phyloP scores from a whole-genome alignment of 2,888 invertebrate species.

The Branchinecta sandiegonensis region DNA sequence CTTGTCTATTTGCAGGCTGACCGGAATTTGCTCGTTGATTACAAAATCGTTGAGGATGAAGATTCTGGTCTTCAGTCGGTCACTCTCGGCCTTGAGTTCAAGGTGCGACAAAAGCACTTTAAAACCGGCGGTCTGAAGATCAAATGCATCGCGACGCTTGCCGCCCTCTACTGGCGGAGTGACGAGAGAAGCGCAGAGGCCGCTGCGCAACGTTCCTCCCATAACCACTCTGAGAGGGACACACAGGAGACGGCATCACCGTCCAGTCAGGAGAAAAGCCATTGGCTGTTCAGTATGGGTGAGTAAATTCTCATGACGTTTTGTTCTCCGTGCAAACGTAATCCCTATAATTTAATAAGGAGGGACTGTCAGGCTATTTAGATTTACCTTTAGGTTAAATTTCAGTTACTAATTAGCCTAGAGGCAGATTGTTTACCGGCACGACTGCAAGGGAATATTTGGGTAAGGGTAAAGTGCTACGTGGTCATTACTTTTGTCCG shows the following conservation, averaged over 20 bases:
- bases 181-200: constrained; percentile 3
- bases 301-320: no score
- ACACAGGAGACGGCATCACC: not conserved
- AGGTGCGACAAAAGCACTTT: not conserved
- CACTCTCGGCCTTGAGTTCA: not conserved
- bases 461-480: no score
- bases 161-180: constrained; percentile 9
- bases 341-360: no score
- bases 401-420: no score
- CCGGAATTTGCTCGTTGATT: not conserved
- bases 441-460: no score
- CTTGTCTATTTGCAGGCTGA: not conserved
- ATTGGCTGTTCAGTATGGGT: not conserved
- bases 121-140: constrained; percentile 2
- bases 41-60: not conserved
- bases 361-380: no score
- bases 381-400: no score
- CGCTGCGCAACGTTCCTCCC: not conserved
- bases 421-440: no score
- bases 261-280: not conserved
- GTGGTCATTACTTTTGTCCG: no score
- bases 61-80: not conserved
- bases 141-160: not conserved
- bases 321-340: no score
- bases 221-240: constrained; percentile 1